Percentiles rank a stretch among this genome's conserved stretches.
phyloP scores from a whole-genome alignment of 2,888 invertebrate species.

The Brenthis daphne region DNA sequence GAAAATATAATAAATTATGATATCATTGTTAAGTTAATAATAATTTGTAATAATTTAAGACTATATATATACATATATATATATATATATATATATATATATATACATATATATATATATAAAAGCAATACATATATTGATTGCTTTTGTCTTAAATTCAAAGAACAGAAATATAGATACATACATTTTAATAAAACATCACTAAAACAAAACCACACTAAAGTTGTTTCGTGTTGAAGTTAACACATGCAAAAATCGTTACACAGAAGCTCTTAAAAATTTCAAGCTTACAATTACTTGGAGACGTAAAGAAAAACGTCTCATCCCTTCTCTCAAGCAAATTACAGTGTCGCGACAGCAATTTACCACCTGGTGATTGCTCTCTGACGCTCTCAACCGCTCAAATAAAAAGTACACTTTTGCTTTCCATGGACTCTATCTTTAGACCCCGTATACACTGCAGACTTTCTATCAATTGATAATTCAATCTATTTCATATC shows the following conservation, averaged over 20 bases:
- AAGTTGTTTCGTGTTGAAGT: not conserved
- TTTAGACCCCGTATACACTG: too few relatives aligned
- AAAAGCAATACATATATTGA: too few relatives aligned
- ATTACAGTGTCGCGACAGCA: slow-evolving; percentile 13
- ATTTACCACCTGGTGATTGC: slow-evolving; percentile 19
- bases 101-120: too few relatives aligned
- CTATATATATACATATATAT: too few relatives aligned
- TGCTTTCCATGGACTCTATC: not conserved
- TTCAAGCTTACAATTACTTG: slow-evolving; percentile 13
- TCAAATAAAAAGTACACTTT: slow-evolving; percentile 6
- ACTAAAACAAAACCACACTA: not conserved
- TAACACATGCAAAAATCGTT: not conserved
- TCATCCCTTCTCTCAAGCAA: slow-evolving; percentile 8
- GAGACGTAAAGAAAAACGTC: slow-evolving; percentile 5
- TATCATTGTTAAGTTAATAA: too few relatives aligned
- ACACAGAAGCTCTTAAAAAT: slow-evolving; percentile 3
- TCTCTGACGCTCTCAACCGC: not conserved
- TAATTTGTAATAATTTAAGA: too few relatives aligned
- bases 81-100: too few relatives aligned
- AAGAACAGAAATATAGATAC: too few relatives aligned
- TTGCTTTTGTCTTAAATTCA: too few relatives aligned
- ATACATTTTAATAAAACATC: too few relatives aligned
- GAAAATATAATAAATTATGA: not conserved
- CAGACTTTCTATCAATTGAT: too few relatives aligned
- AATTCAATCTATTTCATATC: too few relatives aligned